Base-by-base conservation (phyloP, 1,140 invertebrate species). In the Potamilus streckersoni region DNA sequence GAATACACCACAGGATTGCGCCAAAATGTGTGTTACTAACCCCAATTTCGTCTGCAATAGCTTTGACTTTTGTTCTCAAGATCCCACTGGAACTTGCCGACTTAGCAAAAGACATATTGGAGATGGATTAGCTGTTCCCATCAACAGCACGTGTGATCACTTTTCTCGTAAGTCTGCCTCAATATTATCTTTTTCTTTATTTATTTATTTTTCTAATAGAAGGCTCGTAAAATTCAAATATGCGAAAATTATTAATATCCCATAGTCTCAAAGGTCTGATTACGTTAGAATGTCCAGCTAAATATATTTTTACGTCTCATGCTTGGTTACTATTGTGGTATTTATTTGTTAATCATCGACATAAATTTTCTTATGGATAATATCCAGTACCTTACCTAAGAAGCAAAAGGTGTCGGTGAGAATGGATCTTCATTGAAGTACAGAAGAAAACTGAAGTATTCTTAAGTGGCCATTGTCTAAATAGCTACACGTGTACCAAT, bases 31-130 rank as follows among this genome's bases (percentile, higher is more conserved):
- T 73, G 75, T 83, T 17, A 69, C 71, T 23, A 83, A 76, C 63
- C 58, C 57, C 17, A 76, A 70, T 63, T 82, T 85, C 64, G 69
- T 73, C 15, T 86, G 85, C 68, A 80, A 83, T 27, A 86, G 85
- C 65, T 86, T 82, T 68, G 81, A 84, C 56, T 83, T 78, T 66
- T 86, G 85, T 73, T 62, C 79, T 14, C 11, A 57, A 8, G 77
- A 81, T 66, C 49, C 65, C 4, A 69, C 70, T 16, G 68, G 70
- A 23, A 71, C 78, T 4, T 85, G 84, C 57, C 65, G 79, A 38
- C 78, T 85, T 20, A 85, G 83, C 71, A 78, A 74, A 17, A 23
- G 55, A 14, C 84, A 84, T 23, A 77, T 81, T 59, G 80, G 76
- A 8, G 84, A 85, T 27, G 83, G 84, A 2, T 57, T n/a, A 5